Evolutionary conservation across 2,113 vertebrate species (phyloP).

Genomic region (Rana temporaria): DNA sequence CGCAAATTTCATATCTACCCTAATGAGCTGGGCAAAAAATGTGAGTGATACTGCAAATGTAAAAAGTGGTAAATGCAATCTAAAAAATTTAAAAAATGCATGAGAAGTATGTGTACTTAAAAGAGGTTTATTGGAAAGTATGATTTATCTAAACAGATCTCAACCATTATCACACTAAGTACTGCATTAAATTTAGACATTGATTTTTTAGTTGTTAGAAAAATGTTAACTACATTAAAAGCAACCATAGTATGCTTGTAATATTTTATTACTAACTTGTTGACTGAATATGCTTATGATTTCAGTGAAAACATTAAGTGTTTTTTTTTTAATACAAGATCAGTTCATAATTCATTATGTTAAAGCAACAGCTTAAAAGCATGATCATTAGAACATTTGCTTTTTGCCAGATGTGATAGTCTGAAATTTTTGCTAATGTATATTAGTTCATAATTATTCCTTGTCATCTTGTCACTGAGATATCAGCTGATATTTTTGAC

Average conservation of each 20-base stretch:
- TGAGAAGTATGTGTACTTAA: too few relatives aligned
- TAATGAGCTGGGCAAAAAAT: too few relatives aligned
- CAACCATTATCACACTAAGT: too few relatives aligned
- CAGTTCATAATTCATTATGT: constrained; percentile 11
- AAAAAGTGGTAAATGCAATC: too few relatives aligned
- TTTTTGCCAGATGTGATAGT: constrained; percentile 54
- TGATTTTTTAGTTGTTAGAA: too few relatives aligned
- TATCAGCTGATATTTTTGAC: constrained; percentile 61
- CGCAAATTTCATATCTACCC: too few relatives aligned
- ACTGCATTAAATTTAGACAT: background rate
- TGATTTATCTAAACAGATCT: too few relatives aligned
- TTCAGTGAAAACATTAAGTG: background rate
- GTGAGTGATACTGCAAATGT: too few relatives aligned
- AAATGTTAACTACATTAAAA: too few relatives aligned
- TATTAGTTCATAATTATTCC: constrained; percentile 59
- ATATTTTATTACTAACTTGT: background rate
- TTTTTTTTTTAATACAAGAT: background rate
- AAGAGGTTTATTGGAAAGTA: too few relatives aligned
- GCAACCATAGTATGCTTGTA: background rate
- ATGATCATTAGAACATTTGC: constrained; percentile 50
- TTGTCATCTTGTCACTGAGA: constrained; percentile 60
- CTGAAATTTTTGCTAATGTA: constrained; percentile 58
- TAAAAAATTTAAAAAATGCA: too few relatives aligned
- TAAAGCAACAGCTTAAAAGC: constrained; percentile 29
- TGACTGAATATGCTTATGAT: background rate